A percentile compares a stretch with the other conserved stretches of the same genome.
phyloP scores from a whole-genome alignment of 2,113 vertebrate genomes.

The Anhinga anhinga region DNA sequence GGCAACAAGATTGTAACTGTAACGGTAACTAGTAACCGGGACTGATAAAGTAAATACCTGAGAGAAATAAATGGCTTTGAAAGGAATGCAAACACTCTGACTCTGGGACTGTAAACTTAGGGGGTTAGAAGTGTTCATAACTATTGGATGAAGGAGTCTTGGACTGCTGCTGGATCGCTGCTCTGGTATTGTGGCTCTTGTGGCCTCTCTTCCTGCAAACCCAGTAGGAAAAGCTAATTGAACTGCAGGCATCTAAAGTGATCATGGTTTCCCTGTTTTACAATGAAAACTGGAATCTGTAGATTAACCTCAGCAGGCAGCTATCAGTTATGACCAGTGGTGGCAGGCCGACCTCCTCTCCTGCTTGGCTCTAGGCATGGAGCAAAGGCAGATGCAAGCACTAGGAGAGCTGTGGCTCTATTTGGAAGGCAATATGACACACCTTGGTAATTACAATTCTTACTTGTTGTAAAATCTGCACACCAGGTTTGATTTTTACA shows the following conservation, averaged over 20 bases:
- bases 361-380: not conserved
- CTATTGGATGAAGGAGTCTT: not conserved
- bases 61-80: not conserved
- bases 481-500: not conserved
- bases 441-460: not conserved
- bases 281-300: not conserved
- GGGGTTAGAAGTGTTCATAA: not conserved
- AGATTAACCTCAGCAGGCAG: not conserved
- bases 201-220: not conserved
- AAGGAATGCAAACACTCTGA: not conserved
- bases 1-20: not conserved
- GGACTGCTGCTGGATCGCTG: not conserved
- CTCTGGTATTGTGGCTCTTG: not conserved
- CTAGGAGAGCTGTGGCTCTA: not conserved
- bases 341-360: not conserved
- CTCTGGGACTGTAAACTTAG: not conserved
- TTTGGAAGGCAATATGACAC: not conserved
- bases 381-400: not conserved
- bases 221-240: not conserved
- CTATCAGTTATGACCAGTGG: not conserved
- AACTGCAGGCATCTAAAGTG: not conserved
- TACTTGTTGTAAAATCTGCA: not conserved
- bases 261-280: not conserved
- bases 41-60: not conserved
- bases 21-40: not conserved